Evolutionary conservation across 2,797 vertebrate genomes (phyloP).

Genomic region (Nannoperca australis): DNA sequence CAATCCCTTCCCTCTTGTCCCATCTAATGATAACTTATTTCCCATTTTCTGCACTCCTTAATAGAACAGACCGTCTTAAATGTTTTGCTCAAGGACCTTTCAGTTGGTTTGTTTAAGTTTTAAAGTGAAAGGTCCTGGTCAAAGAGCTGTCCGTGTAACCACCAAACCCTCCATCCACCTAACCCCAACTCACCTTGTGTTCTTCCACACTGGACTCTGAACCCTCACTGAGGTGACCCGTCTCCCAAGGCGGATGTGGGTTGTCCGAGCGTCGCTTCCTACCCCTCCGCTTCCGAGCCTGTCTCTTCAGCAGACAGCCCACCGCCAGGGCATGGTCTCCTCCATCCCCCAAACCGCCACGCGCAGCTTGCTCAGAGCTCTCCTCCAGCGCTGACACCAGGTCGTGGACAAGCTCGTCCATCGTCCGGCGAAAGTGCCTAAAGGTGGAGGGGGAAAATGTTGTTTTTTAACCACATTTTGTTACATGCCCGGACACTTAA

Average conservation of each 20-base stretch:
- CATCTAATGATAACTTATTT: neutral
- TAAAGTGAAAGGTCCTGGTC: too few relatives aligned
- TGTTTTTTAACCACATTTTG: fast-evolving
- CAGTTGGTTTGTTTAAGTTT: neutral
- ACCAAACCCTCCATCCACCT: neutral
- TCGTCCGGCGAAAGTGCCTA: slow-evolving; percentile 97
- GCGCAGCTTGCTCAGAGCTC: slow-evolving; percentile 94
- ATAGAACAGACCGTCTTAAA: neutral
- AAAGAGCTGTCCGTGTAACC: neutral
- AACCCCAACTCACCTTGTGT: slow-evolving; percentile 79
- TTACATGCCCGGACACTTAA: neutral
- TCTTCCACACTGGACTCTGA: slow-evolving; percentile 98
- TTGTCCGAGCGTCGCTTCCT: slow-evolving; percentile 94
- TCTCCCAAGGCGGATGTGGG: slow-evolving; percentile 93
- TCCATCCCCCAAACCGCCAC: slow-evolving; percentile 93
- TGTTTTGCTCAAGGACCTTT: neutral
- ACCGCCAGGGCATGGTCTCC: slow-evolving; percentile 94
- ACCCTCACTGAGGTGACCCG: slow-evolving; percentile 95
- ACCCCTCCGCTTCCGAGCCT: slow-evolving; percentile 94
- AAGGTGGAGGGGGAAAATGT: too few relatives aligned
- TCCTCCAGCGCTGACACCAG: slow-evolving; percentile 94
- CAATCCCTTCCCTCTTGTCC: neutral
- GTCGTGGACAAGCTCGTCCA: slow-evolving; percentile 99
- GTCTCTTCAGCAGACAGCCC: slow-evolving; percentile 94
- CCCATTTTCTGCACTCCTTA: neutral